These are phyloP conservation scores for Drosophila borborema DNA, from an alignment of 2,888 invertebrate genomes.

Conservation along the genomic window DNA sequence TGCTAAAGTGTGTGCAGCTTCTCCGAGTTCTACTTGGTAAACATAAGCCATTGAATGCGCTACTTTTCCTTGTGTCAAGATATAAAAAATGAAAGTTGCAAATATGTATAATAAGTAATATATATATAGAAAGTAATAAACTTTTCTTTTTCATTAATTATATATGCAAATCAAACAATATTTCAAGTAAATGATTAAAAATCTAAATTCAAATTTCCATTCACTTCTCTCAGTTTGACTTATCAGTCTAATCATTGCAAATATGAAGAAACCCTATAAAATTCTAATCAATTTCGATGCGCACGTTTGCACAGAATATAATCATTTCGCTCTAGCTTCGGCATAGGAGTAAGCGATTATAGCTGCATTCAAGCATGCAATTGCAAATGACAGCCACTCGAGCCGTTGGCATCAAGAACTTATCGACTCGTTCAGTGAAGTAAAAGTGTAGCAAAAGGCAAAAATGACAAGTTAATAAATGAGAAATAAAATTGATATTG, in stretches of 20 bases:
- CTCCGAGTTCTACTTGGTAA: background rate
- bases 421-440: constrained; percentile 1
- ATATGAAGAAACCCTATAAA: background rate
- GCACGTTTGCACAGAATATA: constrained; percentile 11
- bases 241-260: background rate
- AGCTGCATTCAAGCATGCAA: constrained; percentile 30
- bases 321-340: constrained; percentile 13
- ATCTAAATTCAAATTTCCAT: background rate
- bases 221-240: background rate
- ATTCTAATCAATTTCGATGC: background rate
- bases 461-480: too few relatives aligned
- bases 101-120: background rate
- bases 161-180: background rate
- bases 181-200: too few relatives aligned
- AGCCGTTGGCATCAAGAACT: background rate
- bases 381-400: constrained; percentile 21
- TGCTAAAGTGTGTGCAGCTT: background rate
- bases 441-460: background rate
- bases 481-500: background rate
- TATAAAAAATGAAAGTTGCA: background rate
- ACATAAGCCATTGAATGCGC: background rate
- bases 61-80: background rate
- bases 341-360: background rate
- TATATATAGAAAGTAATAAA: too few relatives aligned
- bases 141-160: too few relatives aligned